Conservation (phyloP, 2,888 invertebrate genomes). For the Ennomos erosarius region DNA sequence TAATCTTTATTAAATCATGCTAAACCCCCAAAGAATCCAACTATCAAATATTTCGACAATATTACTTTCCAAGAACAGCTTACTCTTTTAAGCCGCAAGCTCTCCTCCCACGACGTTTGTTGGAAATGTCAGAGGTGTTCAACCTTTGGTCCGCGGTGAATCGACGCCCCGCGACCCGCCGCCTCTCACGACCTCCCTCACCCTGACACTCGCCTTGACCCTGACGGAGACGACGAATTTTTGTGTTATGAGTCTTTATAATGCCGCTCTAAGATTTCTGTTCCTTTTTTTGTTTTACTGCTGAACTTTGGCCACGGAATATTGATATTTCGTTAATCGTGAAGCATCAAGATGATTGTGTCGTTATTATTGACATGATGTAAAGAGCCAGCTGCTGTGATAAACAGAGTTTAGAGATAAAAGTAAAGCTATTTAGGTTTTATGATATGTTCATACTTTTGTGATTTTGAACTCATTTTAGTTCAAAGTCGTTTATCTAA, state of each 20-base stretch:
- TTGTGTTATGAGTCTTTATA: constrained; percentile 23
- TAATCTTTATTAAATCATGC: too few species aligned
- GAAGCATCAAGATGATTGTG: too few species aligned
- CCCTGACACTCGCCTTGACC: constrained; percentile 49
- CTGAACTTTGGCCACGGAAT: background rate
- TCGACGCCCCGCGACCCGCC: constrained; percentile 58
- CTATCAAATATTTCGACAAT: background rate
- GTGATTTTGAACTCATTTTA: too few species aligned
- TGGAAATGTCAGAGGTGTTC: constrained; percentile 70
- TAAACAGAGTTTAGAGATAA: too few species aligned
- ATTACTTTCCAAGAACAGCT: background rate
- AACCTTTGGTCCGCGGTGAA: constrained; percentile 67
- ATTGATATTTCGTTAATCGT: too few species aligned
- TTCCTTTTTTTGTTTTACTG: constrained; percentile 10
- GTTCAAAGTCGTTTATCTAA: too few species aligned
- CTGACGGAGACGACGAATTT: constrained; percentile 42
- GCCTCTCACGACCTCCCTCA: constrained; percentile 70
- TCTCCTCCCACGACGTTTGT: constrained; percentile 22
- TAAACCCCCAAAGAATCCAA: too few species aligned
- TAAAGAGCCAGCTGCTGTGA: too few species aligned
- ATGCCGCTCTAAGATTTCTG: background rate
- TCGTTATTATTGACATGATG: too few species aligned
- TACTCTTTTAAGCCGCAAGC: background rate
- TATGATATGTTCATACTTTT: too few species aligned
- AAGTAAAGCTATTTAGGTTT: too few species aligned